A percentile compares a stretch with the other conserved stretches of the same genome.
These are phyloP conservation scores for Epizoanthus ramosus DNA, from an alignment of 92 coral and sea anemone species.

Conservation along the genomic window DNA sequence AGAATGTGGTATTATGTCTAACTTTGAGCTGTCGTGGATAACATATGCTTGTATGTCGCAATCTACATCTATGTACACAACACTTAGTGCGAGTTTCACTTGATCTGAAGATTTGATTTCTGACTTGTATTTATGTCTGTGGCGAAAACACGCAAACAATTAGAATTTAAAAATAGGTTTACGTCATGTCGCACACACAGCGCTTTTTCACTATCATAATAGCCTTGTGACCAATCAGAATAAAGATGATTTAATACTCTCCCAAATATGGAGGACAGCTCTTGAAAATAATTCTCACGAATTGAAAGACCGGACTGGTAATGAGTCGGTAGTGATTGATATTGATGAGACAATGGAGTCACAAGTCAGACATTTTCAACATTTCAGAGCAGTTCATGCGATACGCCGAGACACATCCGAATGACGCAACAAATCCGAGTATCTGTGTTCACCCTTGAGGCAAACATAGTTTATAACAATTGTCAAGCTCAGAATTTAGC, in stretches of 20 bases:
- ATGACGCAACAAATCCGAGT: not conserved
- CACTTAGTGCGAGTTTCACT: not conserved
- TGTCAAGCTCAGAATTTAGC: too few relatives aligned
- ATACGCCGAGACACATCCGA: not conserved
- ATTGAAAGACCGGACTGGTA: not conserved
- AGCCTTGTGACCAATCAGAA: conserved; percentile 15
- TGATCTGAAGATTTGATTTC: conserved; percentile 9
- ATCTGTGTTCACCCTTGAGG: too few relatives aligned
- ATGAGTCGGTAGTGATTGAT: not conserved
- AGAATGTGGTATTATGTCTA: not conserved
- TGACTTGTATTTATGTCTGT: conserved; percentile 19
- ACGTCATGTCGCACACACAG: conserved; percentile 23
- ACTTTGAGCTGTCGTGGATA: not conserved
- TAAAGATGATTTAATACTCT: not conserved
- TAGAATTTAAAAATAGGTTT: conserved; percentile 9
- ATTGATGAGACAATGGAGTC: too few relatives aligned
- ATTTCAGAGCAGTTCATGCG: not conserved
- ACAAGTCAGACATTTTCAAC: conserved; percentile 2
- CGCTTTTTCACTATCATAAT: not conserved
- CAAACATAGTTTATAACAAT: too few relatives aligned
- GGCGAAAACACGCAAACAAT: conserved; percentile 24
- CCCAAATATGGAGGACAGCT: conserved; percentile 11
- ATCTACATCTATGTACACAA: not conserved
- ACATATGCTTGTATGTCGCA: not conserved
- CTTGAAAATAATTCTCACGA: not conserved